Percentiles rank a stretch among this genome's conserved stretches.
These are phyloP conservation scores for Labeo calbasu DNA, from an alignment of 2,797 vertebrate species.

Conservation along the genomic window DNA sequence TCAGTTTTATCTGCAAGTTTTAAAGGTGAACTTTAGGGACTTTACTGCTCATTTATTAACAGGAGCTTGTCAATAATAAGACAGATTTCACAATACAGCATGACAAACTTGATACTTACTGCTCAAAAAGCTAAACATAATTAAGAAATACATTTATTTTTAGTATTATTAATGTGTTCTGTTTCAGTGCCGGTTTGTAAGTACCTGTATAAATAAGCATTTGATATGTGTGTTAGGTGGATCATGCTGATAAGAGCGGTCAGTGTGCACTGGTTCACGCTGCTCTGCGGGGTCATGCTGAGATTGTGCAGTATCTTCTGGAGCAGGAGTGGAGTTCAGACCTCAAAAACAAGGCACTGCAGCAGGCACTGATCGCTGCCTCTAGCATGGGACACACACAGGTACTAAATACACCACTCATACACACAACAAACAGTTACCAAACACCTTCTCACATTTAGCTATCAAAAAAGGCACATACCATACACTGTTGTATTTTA, in stretches of 20 bases:
- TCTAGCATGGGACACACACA: constrained; percentile 91
- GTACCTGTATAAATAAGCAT: constrained; percentile 47
- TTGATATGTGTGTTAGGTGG: constrained; percentile 77
- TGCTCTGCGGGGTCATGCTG: constrained; percentile 86
- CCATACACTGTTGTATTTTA: not conserved
- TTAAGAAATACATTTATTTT: not conserved
- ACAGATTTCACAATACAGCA: not conserved
- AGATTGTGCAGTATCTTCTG: constrained; percentile 86
- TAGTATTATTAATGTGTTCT: not conserved
- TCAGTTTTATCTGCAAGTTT: not conserved
- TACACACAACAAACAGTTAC: not conserved
- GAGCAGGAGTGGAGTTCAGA: constrained; percentile 77
- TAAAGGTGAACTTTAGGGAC: not conserved
- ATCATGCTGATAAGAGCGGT: constrained; percentile 91
- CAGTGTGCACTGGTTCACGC: constrained; percentile 94
- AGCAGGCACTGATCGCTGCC: constrained; percentile 88
- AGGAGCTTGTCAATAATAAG: not conserved
- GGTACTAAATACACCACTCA: constrained; percentile 69
- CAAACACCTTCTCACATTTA: constrained; percentile 13
- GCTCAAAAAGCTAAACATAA: not conserved
- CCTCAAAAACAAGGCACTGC: constrained; percentile 82
- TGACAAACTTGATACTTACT: not conserved
- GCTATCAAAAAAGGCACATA: not conserved
- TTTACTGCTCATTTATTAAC: not conserved
- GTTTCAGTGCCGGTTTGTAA: not conserved